Conservation (phyloP, 2,888 invertebrate genomes). For the Xylocampa areola region DNA sequence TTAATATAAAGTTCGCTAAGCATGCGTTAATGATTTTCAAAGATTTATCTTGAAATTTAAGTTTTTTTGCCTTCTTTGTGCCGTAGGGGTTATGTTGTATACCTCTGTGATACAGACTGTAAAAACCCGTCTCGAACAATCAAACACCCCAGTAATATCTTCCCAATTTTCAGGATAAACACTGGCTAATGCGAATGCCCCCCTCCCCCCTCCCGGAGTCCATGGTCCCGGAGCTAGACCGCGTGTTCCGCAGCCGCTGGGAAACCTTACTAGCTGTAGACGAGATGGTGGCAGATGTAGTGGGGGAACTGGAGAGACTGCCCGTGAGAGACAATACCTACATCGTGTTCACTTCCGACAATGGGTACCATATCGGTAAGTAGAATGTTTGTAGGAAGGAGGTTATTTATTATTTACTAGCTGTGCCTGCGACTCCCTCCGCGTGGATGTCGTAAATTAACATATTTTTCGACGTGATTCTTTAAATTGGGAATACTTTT, state of each 20-base stretch:
- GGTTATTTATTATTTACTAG: not conserved
- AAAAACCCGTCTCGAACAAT: too few species aligned
- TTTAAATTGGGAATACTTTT: too few species aligned
- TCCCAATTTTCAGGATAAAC: slow-evolving; percentile 91
- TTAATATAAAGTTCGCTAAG: too few species aligned
- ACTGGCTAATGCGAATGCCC: slow-evolving; percentile 94
- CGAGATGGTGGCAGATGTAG: slow-evolving; percentile 93
- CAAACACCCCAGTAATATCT: not conserved
- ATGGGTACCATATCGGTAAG: slow-evolving; percentile 96
- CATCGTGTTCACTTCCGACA: slow-evolving; percentile 96
- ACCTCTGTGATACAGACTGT: too few species aligned
- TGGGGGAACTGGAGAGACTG: slow-evolving; percentile 87
- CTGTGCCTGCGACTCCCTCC: too few species aligned
- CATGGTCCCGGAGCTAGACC: slow-evolving; percentile 91
- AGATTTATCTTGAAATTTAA: too few species aligned
- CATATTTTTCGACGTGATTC: too few species aligned
- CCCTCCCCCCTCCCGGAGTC: slow-evolving; percentile 91
- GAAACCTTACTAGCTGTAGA: slow-evolving; percentile 96
- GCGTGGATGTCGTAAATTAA: too few species aligned
- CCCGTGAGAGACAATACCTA: slow-evolving; percentile 93
- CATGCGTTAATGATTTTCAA: too few species aligned
- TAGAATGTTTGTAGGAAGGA: not conserved
- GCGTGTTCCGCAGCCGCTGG: slow-evolving; percentile 93
- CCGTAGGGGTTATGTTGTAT: too few species aligned
- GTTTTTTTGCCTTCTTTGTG: too few species aligned